Evolutionary conservation across 2,888 invertebrate genomes (phyloP), one percentile per base, ranked within the genome.

Genomic region (Gymnoscelis rufifasciata): DNA sequence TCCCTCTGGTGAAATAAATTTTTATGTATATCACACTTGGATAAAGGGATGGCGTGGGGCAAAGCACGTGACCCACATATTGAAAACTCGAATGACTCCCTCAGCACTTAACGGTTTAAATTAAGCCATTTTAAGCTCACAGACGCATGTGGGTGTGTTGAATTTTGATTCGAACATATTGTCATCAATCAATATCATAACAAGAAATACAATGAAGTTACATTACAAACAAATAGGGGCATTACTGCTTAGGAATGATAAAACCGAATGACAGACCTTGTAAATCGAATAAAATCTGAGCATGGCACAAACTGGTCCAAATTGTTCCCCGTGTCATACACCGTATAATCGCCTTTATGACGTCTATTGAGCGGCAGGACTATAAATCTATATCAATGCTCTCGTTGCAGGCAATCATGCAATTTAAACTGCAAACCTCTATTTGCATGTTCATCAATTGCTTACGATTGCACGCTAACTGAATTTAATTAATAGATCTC

Each of bases 371-470:
- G 68, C 60, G 60, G 26, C 43, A 60, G 64, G 60, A 59, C 69
- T 65, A 82, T 83, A 80, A 87, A 88, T 88, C 77, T 74, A 72
- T 67, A 87, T 87, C 70, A 84, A 75, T 71, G 66, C 57, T 62
- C 71, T 77, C 73, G 71, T 68, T 78, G 76, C 79, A 78, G 59
- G 68, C 82, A 79, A 83, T 84, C 80, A 83, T 78, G 64, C 73
- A 76, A 83, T 84, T 81, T 60, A 77, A 70, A 75, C 72, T 78
- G 78, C 76, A 81, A 76, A 77, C 66, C 64, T 68, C 69, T 68
- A 71, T 78, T 78, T 73, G 83, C 83, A 76, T 78, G 74, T 74
- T 68, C 58, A 66, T 66, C 67, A 74, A 71, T 72, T 73, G 67
- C 54, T 60, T 66, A 57, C 60, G 62, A 68, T 66, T 66, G 69